Evolutionary conservation across 1,140 invertebrate species (phyloP).

Genomic region (Musca vetustissima): DNA sequence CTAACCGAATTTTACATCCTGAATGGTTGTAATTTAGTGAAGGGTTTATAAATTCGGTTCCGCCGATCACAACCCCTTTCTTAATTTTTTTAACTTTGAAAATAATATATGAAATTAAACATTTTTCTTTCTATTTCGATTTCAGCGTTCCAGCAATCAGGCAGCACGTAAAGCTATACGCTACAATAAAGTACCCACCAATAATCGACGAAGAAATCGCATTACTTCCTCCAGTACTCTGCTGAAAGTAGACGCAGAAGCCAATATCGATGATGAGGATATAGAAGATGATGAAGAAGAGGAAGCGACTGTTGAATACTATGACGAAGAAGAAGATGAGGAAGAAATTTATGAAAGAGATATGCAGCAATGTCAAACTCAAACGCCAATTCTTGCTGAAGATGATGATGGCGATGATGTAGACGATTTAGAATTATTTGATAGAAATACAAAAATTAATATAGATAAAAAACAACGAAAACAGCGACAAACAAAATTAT

Average conservation of each 20-base stretch:
- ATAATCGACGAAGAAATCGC: conserved; percentile 12
- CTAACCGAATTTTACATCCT: too few species aligned
- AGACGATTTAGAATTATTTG: conserved; percentile 11
- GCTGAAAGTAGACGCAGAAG: conserved; percentile 27
- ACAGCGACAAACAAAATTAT: background rate
- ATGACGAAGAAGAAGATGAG: conserved; percentile 12
- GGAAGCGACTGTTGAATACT: background rate
- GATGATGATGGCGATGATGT: conserved; percentile 19
- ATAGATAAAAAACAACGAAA: background rate
- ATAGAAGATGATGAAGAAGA: conserved; percentile 27
- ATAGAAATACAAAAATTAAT: background rate
- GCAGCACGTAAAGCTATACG: conserved; percentile 12
- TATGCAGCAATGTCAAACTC: background rate
- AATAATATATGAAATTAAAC: background rate
- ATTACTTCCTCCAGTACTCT: conserved; percentile 1
- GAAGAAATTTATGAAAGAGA: conserved; percentile 8
- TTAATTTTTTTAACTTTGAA: too few species aligned
- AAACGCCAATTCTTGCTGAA: background rate
- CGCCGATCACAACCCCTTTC: too few species aligned
- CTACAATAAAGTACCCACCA: conserved; percentile 31
- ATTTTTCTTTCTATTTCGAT: background rate
- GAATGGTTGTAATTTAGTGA: too few species aligned
- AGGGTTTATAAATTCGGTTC: too few species aligned
- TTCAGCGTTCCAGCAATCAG: conserved; percentile 24
- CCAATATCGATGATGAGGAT: conserved; percentile 25